phyloP scores from a whole-genome alignment of 2,888 invertebrate genomes.

The Pheosia gnoma region DNA sequence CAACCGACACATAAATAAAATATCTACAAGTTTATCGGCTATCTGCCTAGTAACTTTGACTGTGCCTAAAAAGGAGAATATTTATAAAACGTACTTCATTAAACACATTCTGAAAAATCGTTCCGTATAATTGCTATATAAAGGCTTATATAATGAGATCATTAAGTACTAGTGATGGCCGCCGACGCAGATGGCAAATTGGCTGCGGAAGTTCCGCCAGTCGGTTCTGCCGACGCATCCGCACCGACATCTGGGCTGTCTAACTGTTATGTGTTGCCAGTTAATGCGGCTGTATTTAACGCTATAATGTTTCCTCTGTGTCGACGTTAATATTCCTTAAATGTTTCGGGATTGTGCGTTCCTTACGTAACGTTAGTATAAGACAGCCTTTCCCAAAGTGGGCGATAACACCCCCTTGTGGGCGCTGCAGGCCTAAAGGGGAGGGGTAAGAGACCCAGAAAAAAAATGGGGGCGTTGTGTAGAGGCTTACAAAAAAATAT shows the following conservation, averaged over 20 bases:
- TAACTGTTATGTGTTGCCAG: conserved; percentile 15
- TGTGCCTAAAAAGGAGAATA: no score
- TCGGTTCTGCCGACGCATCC: conserved; percentile 13
- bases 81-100: no score
- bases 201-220: conserved; percentile 23
- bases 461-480: no score
- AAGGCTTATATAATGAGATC: conserved; percentile 7
- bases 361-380: no score
- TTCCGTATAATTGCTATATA: not conserved
- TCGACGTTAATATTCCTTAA: conserved; percentile 8
- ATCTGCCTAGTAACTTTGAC: not conserved
- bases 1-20: not conserved
- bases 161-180: conserved; percentile 18
- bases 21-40: not conserved
- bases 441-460: no score
- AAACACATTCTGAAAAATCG: no score
- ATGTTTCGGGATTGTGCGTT: not conserved
- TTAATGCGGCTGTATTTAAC: conserved; percentile 26
- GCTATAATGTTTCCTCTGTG: conserved; percentile 13
- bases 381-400: no score
- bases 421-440: no score
- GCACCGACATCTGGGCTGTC: conserved; percentile 20
- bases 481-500: no score
- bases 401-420: no score
- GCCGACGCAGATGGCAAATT: conserved; percentile 31